A percentile compares a stretch with the other conserved stretches of the same genome.
Conservation (phyloP, 2,888 invertebrate species). For the Stenodema calcarata region DNA sequence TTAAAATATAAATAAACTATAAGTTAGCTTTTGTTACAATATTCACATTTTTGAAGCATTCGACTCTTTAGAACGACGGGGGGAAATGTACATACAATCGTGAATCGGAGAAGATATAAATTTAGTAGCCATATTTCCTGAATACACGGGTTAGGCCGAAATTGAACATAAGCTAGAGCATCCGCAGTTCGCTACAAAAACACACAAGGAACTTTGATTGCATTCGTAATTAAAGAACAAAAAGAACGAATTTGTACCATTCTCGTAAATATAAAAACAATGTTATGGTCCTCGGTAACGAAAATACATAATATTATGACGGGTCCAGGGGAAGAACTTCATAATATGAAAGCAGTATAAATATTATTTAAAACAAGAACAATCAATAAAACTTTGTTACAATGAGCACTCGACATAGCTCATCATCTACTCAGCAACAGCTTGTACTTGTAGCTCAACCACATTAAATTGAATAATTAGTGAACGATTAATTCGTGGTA, state of each 20-base stretch:
- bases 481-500: too few relatives aligned
- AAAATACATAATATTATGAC: neutral
- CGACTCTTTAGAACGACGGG: neutral
- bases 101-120: neutral
- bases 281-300: neutral
- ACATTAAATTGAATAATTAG: too few relatives aligned
- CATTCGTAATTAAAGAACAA: neutral
- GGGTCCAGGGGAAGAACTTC: too few relatives aligned
- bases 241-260: neutral
- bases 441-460: too few relatives aligned
- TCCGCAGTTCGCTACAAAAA: neutral
- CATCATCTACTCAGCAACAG: too few relatives aligned
- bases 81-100: neutral
- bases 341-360: too few relatives aligned
- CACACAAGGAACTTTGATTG: neutral
- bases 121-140: neutral
- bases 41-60: conserved; percentile 25
- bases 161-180: neutral
- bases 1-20: conserved; percentile 40
- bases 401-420: too few relatives aligned
- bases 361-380: too few relatives aligned
- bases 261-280: neutral
- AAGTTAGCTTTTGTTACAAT: conserved; percentile 37
- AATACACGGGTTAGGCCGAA: neutral
- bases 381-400: too few relatives aligned